Evolutionary conservation across 1,140 invertebrate genomes (phyloP).

Genomic region (Panagrolaimus sp.): DNA sequence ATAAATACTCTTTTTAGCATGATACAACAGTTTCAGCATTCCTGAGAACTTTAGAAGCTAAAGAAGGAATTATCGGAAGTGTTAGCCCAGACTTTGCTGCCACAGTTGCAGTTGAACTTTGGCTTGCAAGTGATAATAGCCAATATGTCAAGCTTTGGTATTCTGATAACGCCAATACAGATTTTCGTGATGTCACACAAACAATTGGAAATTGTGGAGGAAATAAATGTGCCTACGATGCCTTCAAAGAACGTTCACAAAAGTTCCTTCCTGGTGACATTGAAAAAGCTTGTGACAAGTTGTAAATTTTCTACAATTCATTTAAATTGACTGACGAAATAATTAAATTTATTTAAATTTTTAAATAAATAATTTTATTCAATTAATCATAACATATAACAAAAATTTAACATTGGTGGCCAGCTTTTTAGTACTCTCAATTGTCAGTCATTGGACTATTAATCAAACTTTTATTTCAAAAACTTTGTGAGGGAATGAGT

Average conservation of each 20-base stretch:
- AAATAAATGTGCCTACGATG: background rate
- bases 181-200: background rate
- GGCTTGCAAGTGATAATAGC: background rate
- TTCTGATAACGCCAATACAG: background rate
- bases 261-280: too few species aligned
- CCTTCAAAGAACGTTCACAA: background rate
- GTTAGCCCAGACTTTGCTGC: conserved; percentile 18
- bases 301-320: too few species aligned
- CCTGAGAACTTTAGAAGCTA: conserved; percentile 14
- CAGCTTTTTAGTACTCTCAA: too few species aligned
- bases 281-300: too few species aligned
- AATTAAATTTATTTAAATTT: too few species aligned
- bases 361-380: too few species aligned
- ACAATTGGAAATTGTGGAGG: conserved; percentile 2
- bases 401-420: too few species aligned
- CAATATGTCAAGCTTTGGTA: background rate
- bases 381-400: too few species aligned
- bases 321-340: too few species aligned
- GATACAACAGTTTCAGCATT: conserved; percentile 21
- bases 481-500: too few species aligned
- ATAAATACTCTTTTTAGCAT: background rate
- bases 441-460: too few species aligned
- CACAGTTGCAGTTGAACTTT: conserved; percentile 16
- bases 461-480: too few species aligned
- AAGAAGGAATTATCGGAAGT: conserved; percentile 11